Percentiles rank a stretch among this genome's conserved stretches.
Conservation (phyloP, 1,140 invertebrate genomes). For the Araneus ventricosus region DNA sequence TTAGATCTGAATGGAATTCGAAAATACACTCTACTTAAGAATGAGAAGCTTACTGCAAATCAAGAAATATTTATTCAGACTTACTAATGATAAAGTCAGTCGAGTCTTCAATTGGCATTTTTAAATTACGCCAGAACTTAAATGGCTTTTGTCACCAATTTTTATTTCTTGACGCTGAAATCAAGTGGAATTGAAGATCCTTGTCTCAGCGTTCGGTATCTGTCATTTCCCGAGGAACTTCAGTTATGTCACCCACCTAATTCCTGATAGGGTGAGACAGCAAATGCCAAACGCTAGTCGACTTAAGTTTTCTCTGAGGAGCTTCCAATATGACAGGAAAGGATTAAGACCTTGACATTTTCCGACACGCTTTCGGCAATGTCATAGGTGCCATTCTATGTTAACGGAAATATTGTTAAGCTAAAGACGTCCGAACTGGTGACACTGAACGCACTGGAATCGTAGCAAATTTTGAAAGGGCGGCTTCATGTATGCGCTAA, state of each 20-base stretch:
- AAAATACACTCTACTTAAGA: too few relatives aligned
- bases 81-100: neutral
- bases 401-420: slow-evolving; percentile 33
- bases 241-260: slow-evolving; percentile 29
- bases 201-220: neutral
- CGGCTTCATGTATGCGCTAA: too few relatives aligned
- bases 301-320: slow-evolving; percentile 58
- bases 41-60: too few relatives aligned
- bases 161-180: neutral
- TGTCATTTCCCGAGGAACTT: slow-evolving; percentile 22
- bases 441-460: neutral
- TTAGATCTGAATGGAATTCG: too few relatives aligned
- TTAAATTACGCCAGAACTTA: neutral
- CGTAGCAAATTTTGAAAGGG: neutral
- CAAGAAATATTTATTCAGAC: too few relatives aligned
- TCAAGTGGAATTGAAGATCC: neutral
- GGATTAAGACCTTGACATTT: slow-evolving; percentile 63
- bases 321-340: slow-evolving; percentile 41
- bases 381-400: neutral
- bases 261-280: slow-evolving; percentile 41
- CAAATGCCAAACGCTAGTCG: slow-evolving; percentile 57
- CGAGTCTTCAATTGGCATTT: neutral
- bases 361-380: slow-evolving; percentile 29
- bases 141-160: neutral
- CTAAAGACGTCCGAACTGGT: neutral